Conservation (phyloP, 2,113 vertebrate genomes). For the Daubentonia madagascariensis region DNA sequence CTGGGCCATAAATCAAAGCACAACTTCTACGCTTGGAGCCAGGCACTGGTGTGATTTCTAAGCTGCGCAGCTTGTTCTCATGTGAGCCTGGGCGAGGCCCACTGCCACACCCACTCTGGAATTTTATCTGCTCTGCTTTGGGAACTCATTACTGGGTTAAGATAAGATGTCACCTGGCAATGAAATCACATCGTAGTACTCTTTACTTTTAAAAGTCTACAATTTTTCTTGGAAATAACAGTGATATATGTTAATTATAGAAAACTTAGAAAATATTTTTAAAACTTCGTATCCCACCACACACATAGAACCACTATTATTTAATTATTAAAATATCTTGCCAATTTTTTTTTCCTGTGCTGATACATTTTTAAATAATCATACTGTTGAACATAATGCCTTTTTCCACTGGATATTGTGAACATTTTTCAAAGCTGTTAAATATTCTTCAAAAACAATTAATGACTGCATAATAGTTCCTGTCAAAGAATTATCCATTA, state of each 20-base stretch:
- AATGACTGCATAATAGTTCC: background rate
- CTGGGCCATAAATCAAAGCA: background rate
- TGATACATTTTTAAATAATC: background rate
- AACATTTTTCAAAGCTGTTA: background rate
- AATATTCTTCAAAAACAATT: background rate
- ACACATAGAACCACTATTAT: background rate
- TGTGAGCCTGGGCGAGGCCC: background rate
- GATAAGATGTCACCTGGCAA: too few relatives aligned
- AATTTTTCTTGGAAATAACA: background rate
- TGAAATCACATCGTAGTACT: background rate
- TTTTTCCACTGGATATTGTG: background rate
- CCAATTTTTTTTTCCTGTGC: background rate
- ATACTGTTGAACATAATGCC: background rate
- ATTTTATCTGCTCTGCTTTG: background rate
- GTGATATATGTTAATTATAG: background rate
- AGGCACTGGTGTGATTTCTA: background rate
- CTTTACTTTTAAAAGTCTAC: background rate
- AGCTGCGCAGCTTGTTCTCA: rapidly evolving
- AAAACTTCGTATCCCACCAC: background rate
- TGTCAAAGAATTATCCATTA: background rate
- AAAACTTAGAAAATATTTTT: background rate
- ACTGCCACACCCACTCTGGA: too few relatives aligned
- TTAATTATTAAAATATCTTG: background rate
- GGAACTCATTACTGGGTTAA: background rate
- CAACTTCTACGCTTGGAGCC: background rate